Conservation (phyloP, 2,888 invertebrate species). For the Drosophila mercatorum region DNA sequence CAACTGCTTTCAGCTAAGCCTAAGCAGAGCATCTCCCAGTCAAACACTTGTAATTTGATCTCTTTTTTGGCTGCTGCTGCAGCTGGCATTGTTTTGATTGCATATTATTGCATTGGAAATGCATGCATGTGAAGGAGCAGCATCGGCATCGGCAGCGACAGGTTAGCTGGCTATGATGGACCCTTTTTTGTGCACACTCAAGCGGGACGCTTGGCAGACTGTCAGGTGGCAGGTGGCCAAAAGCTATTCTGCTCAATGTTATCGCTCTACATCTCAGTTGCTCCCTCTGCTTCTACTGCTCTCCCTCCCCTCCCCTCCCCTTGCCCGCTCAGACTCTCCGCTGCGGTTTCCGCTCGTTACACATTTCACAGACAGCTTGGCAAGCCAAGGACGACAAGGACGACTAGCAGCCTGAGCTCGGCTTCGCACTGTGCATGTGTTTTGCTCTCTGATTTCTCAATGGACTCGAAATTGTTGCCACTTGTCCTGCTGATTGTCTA, state of each 20-base stretch:
- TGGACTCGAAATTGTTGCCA: slow-evolving; percentile 65
- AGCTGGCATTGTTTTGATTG: slow-evolving; percentile 46
- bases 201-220: slow-evolving; percentile 11
- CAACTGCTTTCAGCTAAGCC: not conserved
- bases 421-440: slow-evolving; percentile 27
- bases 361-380: slow-evolving; percentile 37
- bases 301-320: not conserved
- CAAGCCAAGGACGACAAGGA: slow-evolving; percentile 17
- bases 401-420: slow-evolving; percentile 33
- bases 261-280: not conserved
- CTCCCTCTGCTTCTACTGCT: not conserved
- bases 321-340: not conserved
- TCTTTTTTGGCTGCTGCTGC: slow-evolving; percentile 3
- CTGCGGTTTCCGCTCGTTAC: slow-evolving; percentile 62
- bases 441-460: slow-evolving; percentile 68
- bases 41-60: not conserved
- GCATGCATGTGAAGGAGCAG: not conserved
- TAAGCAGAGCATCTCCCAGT: slow-evolving; percentile 9
- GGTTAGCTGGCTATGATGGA: slow-evolving; percentile 26
- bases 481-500: slow-evolving; percentile 53
- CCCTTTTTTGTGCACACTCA: slow-evolving; percentile 32
- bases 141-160: not conserved
- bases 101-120: slow-evolving; percentile 38
- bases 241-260: slow-evolving; percentile 11
- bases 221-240: slow-evolving; percentile 12